Evolutionary conservation across 2,113 vertebrate genomes (phyloP), one percentile per base, ranked within the genome.

Genomic region (Camarhynchus parvulus): DNA sequence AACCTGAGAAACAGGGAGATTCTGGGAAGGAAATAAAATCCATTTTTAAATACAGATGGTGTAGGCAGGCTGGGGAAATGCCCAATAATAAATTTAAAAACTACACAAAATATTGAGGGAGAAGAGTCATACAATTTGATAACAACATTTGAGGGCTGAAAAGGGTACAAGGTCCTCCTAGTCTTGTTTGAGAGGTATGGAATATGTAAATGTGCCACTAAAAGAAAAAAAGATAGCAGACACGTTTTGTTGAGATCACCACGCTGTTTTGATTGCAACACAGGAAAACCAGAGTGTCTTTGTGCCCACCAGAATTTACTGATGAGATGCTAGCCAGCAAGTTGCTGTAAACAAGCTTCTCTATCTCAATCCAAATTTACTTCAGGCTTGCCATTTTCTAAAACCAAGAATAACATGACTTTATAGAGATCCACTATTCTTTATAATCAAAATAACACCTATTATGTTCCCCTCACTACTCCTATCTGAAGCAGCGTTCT

Each of bases 361-460:
- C 28, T 13, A 0, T 56, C 76, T 69, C 50, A 92, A 69, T 92
- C 86, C 66, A 28, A 90, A 63, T 96, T 96, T 94, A 76, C 81
- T 92, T 62, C 30, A 55, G 53, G 31, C 37, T 85, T 95, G 77
- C 35, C 30, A 21, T 84, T 93, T 91, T 94, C 90, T 74, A 58
- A 93, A 96, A 39, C 59, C 16, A 68, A 95, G 81, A 96, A 84
- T 87, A 92, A 93, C 17, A 0, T 69, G 72, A 68, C 56, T 95
- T 96, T 95, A 49, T 93, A 93, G 91, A 96, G 84, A 90, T 92
- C 52, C 16, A 31, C 39, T 64, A 41, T 82, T 86, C 61, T 89
- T 95, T 91, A 72, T 91, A 93, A 95, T 86, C 83, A 70, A 49
- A 79, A 35, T 82, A 88, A 87, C 7, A 10, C 12, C n/a, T 64